A percentile compares a stretch with the other conserved stretches of the same genome.
Conservation (phyloP, 2,797 vertebrate species). For the Danio jaintianensis region DNA sequence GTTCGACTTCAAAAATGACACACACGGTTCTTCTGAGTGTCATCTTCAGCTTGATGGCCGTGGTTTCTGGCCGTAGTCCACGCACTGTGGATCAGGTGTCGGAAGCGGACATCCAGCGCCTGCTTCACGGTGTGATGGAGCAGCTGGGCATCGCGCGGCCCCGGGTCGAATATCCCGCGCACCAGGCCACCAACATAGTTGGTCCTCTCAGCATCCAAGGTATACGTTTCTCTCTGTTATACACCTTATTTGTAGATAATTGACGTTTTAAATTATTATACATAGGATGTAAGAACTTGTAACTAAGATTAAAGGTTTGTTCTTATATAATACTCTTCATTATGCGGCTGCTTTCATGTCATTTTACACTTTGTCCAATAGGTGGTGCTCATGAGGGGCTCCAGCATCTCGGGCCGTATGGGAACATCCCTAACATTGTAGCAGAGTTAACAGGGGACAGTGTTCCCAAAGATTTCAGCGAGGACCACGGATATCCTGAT, state of each 20-base stretch:
- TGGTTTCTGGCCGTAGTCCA: slow-evolving; percentile 80
- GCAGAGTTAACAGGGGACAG: slow-evolving; percentile 97
- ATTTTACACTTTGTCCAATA: slow-evolving; percentile 67
- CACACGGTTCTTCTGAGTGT: slow-evolving; percentile 73
- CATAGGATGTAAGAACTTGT: background rate
- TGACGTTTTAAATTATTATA: background rate
- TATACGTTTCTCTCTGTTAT: slow-evolving; percentile 57
- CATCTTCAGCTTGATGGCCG: slow-evolving; percentile 74
- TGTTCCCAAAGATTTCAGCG: slow-evolving; percentile 93
- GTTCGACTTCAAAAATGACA: slow-evolving; percentile 64
- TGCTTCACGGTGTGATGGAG: slow-evolving; percentile 97
- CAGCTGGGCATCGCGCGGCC: slow-evolving; percentile 95
- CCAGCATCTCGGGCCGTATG: slow-evolving; percentile 95
- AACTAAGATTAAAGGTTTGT: background rate
- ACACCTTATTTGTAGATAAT: background rate
- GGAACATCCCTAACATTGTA: slow-evolving; percentile 97
- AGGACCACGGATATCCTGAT: slow-evolving; percentile 96
- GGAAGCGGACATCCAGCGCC: slow-evolving; percentile 92
- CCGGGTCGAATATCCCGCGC: slow-evolving; percentile 94
- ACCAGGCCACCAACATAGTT: slow-evolving; percentile 94
- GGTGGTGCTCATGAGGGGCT: slow-evolving; percentile 97
- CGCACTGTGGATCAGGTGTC: slow-evolving; percentile 88
- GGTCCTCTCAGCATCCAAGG: slow-evolving; percentile 98
- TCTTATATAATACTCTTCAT: background rate
- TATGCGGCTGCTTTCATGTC: background rate